A percentile compares a stretch with the other conserved stretches of the same genome.
phyloP scores from a whole-genome alignment of 2,888 invertebrate genomes.

The Arrhopalites spinosus region DNA sequence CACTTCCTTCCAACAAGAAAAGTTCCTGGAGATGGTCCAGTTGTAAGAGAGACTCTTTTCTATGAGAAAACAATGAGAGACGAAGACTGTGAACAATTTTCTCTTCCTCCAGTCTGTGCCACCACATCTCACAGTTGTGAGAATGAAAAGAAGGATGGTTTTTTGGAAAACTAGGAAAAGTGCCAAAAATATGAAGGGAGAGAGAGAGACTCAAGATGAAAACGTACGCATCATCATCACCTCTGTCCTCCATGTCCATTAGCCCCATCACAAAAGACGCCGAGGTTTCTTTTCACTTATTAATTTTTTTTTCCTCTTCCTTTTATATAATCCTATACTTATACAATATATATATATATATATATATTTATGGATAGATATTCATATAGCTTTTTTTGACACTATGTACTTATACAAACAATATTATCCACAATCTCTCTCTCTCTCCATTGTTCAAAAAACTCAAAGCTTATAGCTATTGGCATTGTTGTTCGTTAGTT shows the following conservation, averaged over 20 bases:
- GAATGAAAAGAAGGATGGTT: constrained; percentile 24
- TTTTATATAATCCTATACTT: not conserved
- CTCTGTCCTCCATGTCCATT: constrained; percentile 28
- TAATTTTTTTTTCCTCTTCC: constrained; percentile 7
- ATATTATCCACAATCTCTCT: too few species aligned
- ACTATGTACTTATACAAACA: too few species aligned
- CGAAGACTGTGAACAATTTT: too few species aligned
- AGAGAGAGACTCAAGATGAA: constrained; percentile 4
- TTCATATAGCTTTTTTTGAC: too few species aligned
- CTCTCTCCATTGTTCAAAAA: too few species aligned
- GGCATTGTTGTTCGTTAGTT: too few species aligned
- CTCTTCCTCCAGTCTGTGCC: too few species aligned
- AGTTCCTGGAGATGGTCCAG: constrained; percentile 25
- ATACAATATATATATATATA: not conserved
- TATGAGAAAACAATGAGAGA: constrained; percentile 27
- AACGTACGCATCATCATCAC: not conserved
- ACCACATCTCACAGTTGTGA: too few species aligned
- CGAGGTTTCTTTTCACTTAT: constrained; percentile 26
- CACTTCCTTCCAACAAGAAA: not conserved
- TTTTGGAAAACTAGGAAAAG: constrained; percentile 28
- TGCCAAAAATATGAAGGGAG: constrained; percentile 17
- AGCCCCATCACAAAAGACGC: constrained; percentile 21
- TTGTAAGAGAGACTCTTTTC: not conserved
- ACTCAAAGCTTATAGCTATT: too few species aligned
- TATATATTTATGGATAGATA: too few species aligned